Conservation (phyloP, 1,140 invertebrate genomes). For the Hylaeus anthracinus region DNA sequence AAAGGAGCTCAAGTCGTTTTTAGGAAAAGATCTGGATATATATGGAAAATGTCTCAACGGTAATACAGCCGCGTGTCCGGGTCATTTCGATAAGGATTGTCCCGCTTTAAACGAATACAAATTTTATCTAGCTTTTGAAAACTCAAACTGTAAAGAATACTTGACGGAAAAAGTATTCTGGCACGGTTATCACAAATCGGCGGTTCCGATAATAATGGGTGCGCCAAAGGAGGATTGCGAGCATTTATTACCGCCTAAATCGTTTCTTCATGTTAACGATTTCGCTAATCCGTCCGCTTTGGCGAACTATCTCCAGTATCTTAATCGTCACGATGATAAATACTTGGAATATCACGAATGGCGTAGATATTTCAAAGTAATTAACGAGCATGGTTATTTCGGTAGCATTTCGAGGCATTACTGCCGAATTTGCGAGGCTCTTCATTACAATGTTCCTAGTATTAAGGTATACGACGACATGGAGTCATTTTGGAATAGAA, state of each 20-base stretch:
- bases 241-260: slow-evolving; percentile 83
- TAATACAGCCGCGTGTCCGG: slow-evolving; percentile 80
- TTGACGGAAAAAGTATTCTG: slow-evolving; percentile 88
- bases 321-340: slow-evolving; percentile 82
- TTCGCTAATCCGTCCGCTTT: slow-evolving; percentile 84
- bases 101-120: slow-evolving; percentile 82
- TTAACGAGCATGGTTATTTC: slow-evolving; percentile 89
- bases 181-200: slow-evolving; percentile 83
- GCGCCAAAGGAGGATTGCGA: slow-evolving; percentile 80
- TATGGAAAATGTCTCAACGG: slow-evolving; percentile 70
- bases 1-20: slow-evolving; percentile 80
- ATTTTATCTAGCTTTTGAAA: slow-evolving; percentile 90
- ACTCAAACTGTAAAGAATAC: slow-evolving; percentile 87
- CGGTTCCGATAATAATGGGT: slow-evolving; percentile 88
- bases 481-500: slow-evolving; percentile 78
- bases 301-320: slow-evolving; percentile 83
- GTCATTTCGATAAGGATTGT: slow-evolving; percentile 84
- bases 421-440: slow-evolving; percentile 90
- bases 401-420: slow-evolving; percentile 86
- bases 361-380: slow-evolving; percentile 84
- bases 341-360: slow-evolving; percentile 86
- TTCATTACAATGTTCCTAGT: slow-evolving; percentile 83
- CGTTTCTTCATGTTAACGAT: slow-evolving; percentile 88
- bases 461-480: slow-evolving; percentile 82
- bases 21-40: slow-evolving; percentile 67